Conservation (phyloP, 2,113 vertebrate genomes). For the Corvus moneduloides region DNA sequence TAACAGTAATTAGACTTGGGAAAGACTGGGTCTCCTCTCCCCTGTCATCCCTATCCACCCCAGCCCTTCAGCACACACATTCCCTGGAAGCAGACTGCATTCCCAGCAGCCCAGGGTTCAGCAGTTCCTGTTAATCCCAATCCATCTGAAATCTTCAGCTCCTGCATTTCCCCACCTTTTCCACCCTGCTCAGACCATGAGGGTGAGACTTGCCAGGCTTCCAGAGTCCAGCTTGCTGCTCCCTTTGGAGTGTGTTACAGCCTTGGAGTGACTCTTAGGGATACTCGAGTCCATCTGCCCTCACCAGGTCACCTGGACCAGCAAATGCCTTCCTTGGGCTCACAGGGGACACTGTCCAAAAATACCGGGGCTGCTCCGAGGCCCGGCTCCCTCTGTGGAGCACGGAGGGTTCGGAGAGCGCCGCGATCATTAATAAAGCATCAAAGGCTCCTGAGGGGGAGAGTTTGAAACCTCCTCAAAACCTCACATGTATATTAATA, state of each 20-base stretch:
- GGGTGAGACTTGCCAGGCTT: neutral
- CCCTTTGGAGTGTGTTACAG: neutral
- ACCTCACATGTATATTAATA: neutral
- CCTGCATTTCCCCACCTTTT: neutral
- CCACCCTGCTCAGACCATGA: fast-evolving
- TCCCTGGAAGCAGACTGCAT: neutral
- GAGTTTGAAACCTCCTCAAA: neutral
- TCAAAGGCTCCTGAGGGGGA: constrained; percentile 19
- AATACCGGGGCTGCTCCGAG: neutral
- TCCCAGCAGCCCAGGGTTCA: neutral
- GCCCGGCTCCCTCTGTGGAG: neutral
- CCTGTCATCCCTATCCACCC: neutral
- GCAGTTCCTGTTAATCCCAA: neutral
- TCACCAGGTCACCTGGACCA: neutral
- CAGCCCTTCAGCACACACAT: neutral
- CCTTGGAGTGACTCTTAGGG: fast-evolving
- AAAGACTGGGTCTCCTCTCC: neutral
- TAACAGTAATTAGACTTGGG: constrained; percentile 33
- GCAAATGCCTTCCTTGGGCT: neutral
- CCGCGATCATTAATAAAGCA: neutral
- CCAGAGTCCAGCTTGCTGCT: neutral
- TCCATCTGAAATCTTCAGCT: fast-evolving
- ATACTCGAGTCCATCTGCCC: fast-evolving
- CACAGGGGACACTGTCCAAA: neutral
- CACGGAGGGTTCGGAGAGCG: neutral